These are phyloP conservation scores for Ichneumon xanthorius DNA, from an alignment of 2,888 invertebrate species.

Conservation along the genomic window DNA sequence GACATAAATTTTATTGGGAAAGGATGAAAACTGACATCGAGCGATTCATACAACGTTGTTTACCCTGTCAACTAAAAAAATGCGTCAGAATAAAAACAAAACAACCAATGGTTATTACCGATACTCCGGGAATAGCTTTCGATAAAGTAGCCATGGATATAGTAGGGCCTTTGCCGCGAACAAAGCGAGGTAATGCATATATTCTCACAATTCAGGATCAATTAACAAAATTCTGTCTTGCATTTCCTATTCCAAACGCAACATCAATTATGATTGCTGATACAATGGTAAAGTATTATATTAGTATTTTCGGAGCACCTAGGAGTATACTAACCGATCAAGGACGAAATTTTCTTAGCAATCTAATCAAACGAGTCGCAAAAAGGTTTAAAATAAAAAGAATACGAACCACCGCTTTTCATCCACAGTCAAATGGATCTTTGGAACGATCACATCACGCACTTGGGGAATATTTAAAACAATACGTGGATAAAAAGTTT, in stretches of 20 bases:
- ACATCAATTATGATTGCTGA: constrained; percentile 9
- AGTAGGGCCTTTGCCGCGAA: too few relatives aligned
- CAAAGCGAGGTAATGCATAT: too few relatives aligned
- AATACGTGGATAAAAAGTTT: not conserved
- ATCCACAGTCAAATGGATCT: constrained; percentile 52
- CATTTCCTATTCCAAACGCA: constrained; percentile 10
- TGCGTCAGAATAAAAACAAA: too few relatives aligned
- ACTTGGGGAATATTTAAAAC: not conserved
- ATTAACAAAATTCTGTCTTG: constrained; percentile 28
- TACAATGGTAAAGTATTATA: not conserved
- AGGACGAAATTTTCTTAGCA: not conserved
- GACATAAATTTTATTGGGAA: too few relatives aligned
- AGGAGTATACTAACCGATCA: not conserved
- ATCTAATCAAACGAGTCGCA: not conserved
- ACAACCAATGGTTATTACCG: too few relatives aligned
- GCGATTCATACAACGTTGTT: too few relatives aligned
- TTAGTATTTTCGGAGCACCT: not conserved
- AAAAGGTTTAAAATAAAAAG: not conserved
- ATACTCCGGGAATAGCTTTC: too few relatives aligned
- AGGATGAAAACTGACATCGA: too few relatives aligned
- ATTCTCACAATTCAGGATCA: too few relatives aligned
- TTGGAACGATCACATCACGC: constrained; percentile 14
- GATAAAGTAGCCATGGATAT: too few relatives aligned
- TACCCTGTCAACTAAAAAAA: too few relatives aligned
- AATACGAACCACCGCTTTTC: not conserved